Percentiles rank a stretch among this genome's conserved stretches.
These are phyloP conservation scores for Thaumatotibia leucotreta DNA, from an alignment of 1,140 invertebrate species.

Conservation along the genomic window DNA sequence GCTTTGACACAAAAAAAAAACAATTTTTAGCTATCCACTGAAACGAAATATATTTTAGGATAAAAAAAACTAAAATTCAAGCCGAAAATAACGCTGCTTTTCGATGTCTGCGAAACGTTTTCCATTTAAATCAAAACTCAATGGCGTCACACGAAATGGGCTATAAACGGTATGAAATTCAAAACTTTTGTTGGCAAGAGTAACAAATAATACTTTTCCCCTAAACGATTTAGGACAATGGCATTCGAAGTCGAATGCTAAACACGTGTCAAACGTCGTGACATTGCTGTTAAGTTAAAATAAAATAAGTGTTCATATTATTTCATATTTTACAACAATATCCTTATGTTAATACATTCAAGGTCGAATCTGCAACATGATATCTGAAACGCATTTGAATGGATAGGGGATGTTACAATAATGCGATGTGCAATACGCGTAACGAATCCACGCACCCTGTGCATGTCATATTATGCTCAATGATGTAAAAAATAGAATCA, in stretches of 20 bases:
- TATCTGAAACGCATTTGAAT: not conserved
- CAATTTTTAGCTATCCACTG: no score
- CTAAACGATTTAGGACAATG: slow-evolving; percentile 56
- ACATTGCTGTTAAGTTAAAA: slow-evolving; percentile 54
- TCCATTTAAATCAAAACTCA: not conserved
- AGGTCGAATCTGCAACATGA: not conserved
- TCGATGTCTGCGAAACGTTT: not conserved
- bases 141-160: slow-evolving; percentile 6
- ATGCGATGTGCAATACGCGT: slow-evolving; percentile 35
- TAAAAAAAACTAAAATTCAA: no score
- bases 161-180: slow-evolving; percentile 7
- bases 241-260: slow-evolving; percentile 60
- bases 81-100: no score
- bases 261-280: slow-evolving; percentile 65
- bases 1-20: no score
- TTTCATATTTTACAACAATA: not conserved
- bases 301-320: slow-evolving; percentile 55
- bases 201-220: slow-evolving; percentile 26
- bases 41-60: no score
- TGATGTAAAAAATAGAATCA: slow-evolving; percentile 65
- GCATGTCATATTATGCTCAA: slow-evolving; percentile 34
- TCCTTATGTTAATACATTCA: not conserved
- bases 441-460: slow-evolving; percentile 48
- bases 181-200: not conserved
- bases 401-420: slow-evolving; percentile 9